Evolutionary conservation across 2,113 vertebrate species (phyloP), one percentile per base, ranked within the genome.

Genomic region (Tetrax tetrax): DNA sequence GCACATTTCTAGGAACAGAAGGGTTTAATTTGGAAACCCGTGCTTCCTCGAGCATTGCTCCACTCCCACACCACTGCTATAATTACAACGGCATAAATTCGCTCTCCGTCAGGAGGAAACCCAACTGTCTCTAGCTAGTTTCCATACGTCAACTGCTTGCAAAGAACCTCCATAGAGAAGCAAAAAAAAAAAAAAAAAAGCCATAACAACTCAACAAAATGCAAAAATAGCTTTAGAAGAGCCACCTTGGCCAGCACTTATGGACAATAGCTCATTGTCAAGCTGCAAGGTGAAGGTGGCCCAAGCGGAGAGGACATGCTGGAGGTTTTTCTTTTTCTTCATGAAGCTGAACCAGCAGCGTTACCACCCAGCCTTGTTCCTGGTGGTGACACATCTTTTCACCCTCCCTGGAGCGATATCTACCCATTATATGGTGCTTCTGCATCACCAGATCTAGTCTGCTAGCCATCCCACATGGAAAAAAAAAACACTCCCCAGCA

Each of bases 241-340:
- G 64, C 33, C 48, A 25, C 65, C 27, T 7, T 35, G 9, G 27
- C 47, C 10, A 19, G 31, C 1, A 0, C 38, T 74, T 9, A 3
- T 8, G 31, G 75, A 79, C 90, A 91, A 59, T 14, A 48, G 38
- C 77, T 77, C 75, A 9, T 87, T 28, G 57, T 13, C 38, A 2
- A 3, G 21, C 41, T 53, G 71, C 50, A 24, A 41, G 23, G 77
- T 35, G 78, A 60, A 20, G 8, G 16, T 4, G 9, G 18, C 11
- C 33, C 0, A 2, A 57, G 35, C 0, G 4, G 27, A 83, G 80
- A 20, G 0, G 3, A 50, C 64, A 47, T 0, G 4, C 35, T 24
- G 45, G 54, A 77, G 68, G 64, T 48, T 83, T n/a, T 27, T 77
- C 63, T 48, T 83, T n/a, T 27, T 77, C 63, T 75, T 47, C n/a